These are phyloP conservation scores for Paragorgia papillata DNA, from an alignment of 92 coral and sea anemone species.

Conservation along the genomic window DNA sequence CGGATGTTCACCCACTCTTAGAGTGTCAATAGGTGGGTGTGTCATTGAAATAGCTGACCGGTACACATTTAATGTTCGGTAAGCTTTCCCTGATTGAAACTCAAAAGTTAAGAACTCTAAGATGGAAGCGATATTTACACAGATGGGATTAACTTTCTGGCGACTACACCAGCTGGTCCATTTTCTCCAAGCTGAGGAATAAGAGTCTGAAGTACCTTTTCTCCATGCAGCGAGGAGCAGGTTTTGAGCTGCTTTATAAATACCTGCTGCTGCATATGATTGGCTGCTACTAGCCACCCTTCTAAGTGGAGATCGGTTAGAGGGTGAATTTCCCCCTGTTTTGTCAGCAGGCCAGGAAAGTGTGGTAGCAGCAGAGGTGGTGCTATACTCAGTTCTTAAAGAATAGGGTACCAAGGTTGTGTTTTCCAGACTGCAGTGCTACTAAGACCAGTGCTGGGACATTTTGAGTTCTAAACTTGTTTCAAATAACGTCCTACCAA, in stretches of 20 bases:
- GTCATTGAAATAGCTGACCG: constrained; percentile 57
- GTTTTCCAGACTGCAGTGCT: constrained; percentile 46
- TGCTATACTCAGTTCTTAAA: constrained; percentile 55
- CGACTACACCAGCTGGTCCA: constrained; percentile 64
- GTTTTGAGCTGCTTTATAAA: constrained; percentile 57
- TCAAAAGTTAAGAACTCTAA: constrained; percentile 54
- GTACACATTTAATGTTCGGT: constrained; percentile 63
- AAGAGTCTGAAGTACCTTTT: constrained; percentile 38
- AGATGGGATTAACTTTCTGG: constrained; percentile 55
- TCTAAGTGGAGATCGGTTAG: constrained; percentile 47
- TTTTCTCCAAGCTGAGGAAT: constrained; percentile 60
- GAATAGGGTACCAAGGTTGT: constrained; percentile 46
- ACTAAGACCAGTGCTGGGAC: constrained; percentile 32
- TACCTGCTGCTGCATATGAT: constrained; percentile 52
- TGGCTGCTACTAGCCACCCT: constrained; percentile 65
- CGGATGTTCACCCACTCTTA: constrained; percentile 59
- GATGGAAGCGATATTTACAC: constrained; percentile 49
- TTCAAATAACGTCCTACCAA: constrained; percentile 29
- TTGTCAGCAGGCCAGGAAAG: constrained; percentile 45
- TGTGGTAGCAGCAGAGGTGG: constrained; percentile 51
- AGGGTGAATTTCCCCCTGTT: constrained; percentile 43
- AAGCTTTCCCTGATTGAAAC: constrained; percentile 57
- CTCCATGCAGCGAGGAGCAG: constrained; percentile 65
- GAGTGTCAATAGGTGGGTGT: constrained; percentile 51
- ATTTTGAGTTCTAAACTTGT: constrained; percentile 38